Evolutionary conservation across 2,888 invertebrate species (phyloP).

Genomic region (Pogonocherus hispidulus): DNA sequence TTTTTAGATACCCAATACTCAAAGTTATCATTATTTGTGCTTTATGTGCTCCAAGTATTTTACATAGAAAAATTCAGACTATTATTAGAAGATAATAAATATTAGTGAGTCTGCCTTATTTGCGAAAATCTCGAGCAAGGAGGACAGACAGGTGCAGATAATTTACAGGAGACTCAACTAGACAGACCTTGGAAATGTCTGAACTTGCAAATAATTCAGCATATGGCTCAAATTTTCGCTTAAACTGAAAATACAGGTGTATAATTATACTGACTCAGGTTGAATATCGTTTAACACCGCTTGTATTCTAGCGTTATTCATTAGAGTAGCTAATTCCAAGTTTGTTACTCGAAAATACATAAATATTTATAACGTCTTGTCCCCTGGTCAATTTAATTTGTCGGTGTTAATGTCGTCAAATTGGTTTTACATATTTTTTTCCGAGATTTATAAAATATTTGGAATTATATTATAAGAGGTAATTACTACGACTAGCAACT

Average conservation of each 20-base stretch:
- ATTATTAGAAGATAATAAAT: too few species aligned
- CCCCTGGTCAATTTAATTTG: too few species aligned
- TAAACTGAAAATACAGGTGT: not conserved
- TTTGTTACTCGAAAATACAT: not conserved
- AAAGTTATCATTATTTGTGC: too few species aligned
- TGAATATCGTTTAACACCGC: too few species aligned
- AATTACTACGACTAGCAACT: too few species aligned
- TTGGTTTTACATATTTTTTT: too few species aligned
- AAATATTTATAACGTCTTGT: not conserved
- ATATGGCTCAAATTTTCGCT: not conserved
- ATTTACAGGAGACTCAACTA: not conserved
- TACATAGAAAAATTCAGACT: too few species aligned
- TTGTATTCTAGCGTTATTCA: not conserved
- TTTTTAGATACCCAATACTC: too few species aligned
- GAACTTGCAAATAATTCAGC: not conserved
- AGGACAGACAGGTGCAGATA: not conserved
- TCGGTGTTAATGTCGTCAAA: too few species aligned
- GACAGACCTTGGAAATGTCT: not conserved
- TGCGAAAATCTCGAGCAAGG: not conserved
- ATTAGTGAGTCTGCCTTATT: not conserved
- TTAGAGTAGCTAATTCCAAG: not conserved
- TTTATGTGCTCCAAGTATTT: too few species aligned
- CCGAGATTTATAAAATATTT: too few species aligned
- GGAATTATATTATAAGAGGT: too few species aligned
- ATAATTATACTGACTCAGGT: not conserved